A percentile compares a stretch with the other conserved stretches of the same genome.
Conservation (phyloP, 2,888 invertebrate genomes). For the Mesorhabditis spiculigera region DNA sequence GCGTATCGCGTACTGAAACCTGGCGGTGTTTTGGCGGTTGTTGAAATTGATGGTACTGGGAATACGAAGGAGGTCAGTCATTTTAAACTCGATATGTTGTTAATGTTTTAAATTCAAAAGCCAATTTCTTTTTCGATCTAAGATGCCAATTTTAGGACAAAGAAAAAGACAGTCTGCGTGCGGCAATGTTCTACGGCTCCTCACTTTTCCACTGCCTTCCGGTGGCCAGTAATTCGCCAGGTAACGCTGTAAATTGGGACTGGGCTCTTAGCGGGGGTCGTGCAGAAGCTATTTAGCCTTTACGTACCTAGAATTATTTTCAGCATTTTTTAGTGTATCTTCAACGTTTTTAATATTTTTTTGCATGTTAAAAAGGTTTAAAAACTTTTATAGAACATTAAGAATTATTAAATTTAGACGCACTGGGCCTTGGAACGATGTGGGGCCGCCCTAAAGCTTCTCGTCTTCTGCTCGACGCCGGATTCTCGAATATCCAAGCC, state of each 20-base stretch:
- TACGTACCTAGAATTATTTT: no score
- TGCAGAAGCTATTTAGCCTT: no score
- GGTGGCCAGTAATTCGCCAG: conserved; percentile 36
- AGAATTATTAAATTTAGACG: conserved; percentile 23
- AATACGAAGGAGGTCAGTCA: conserved; percentile 18
- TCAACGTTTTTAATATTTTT: background rate
- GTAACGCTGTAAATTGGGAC: conserved; percentile 8
- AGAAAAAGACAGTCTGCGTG: background rate
- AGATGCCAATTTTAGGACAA: background rate
- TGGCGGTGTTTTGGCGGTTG: conserved; percentile 39
- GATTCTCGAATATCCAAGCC: conserved; percentile 31
- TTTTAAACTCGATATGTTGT: background rate
- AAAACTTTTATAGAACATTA: background rate
- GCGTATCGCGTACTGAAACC: conserved; percentile 45
- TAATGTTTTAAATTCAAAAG: background rate
- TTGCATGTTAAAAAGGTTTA: background rate
- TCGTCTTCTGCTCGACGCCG: conserved; percentile 30
- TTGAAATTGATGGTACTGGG: conserved; percentile 35
- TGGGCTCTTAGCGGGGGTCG: background rate
- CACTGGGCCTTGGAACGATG: conserved; percentile 37
- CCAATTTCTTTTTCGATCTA: background rate
- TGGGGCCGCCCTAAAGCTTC: conserved; percentile 34
- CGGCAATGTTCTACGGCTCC: conserved; percentile 28
- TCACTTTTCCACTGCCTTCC: conserved; percentile 45
- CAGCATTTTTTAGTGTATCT: background rate